These are phyloP conservation scores for Dallia pectoralis DNA, from an alignment of 2,797 vertebrate species.

Conservation along the genomic window DNA sequence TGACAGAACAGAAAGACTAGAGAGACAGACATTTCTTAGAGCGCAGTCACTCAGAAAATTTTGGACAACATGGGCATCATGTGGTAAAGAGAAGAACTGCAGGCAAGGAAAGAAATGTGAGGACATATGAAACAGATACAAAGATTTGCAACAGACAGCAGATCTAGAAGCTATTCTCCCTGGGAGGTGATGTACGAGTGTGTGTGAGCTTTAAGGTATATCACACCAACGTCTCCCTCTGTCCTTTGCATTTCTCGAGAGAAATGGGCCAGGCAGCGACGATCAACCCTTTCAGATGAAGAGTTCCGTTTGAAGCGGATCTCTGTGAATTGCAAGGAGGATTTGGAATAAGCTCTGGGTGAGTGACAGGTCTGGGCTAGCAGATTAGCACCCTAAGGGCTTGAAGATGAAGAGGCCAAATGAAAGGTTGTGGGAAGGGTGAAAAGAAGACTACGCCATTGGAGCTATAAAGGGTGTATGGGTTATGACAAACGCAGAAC, in stretches of 20 bases:
- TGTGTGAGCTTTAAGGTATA: not conserved
- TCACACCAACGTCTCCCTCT: not conserved
- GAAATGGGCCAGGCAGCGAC: not conserved
- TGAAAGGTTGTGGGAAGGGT: slow-evolving; percentile 8
- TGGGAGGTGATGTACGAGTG: not conserved
- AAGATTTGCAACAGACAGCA: not conserved
- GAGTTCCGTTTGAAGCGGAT: slow-evolving; percentile 5
- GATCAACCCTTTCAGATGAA: slow-evolving; percentile 1
- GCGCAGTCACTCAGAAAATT: not conserved
- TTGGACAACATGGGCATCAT: slow-evolving; percentile 69
- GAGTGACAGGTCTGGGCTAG: slow-evolving; percentile 20
- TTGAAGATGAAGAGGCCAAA: slow-evolving; percentile 14
- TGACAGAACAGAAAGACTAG: slow-evolving; percentile 15
- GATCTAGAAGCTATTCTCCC: not conserved
- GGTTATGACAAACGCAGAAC: not conserved
- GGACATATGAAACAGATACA: not conserved
- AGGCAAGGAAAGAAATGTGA: not conserved
- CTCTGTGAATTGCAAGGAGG: slow-evolving; percentile 15
- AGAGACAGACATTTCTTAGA: not conserved
- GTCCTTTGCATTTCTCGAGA: not conserved
- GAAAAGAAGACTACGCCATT: not conserved
- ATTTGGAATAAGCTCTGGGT: not conserved
- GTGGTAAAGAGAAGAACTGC: slow-evolving; percentile 62
- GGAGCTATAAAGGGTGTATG: not conserved
- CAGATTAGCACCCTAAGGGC: slow-evolving; percentile 20